Base-by-base conservation (phyloP, 2,888 invertebrate genomes). In the Phortica okadai region DNA sequence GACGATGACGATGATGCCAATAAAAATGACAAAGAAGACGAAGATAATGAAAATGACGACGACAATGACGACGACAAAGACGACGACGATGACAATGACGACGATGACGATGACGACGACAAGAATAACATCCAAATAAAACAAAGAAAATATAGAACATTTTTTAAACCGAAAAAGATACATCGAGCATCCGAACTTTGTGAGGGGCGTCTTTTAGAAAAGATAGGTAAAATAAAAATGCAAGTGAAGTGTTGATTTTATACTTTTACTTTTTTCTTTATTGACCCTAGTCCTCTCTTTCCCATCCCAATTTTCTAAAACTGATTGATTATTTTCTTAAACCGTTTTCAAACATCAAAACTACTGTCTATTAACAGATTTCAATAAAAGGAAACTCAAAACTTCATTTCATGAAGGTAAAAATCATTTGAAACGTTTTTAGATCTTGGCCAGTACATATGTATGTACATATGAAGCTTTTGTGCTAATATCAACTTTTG, bases 191-290 rank as follows among this genome's bases (percentile, higher is more conserved):
- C 90, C 80, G 88, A 89, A 84, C 84, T 90, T 78, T 87, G 88
- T 81, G 81, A 87, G 74, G 84, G 84, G 81, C 83, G 82, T 77
- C 84, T 88, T 79, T 85, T 87, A 83, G 89, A 88, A 86, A 89
- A 89, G 82, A 88, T 92, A 93, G 92, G 92, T 92, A 93, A 93
- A 91, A 84, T 82, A 72, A 81, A 77, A 86, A 86, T 86, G 88
- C 87, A 84, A 87, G 86, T 86, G 62, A 16, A 21, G 21, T 62
- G 62, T 62, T 62, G 25, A 16, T 10, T 11, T 62, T 82, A 83
- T 50, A 77, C 76, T 83, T 81, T 87, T 82, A 84, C 81, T 82
- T 84, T 75, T 81, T 81, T 76, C 77, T 59, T 14, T 77, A 76
- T 62, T 67, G 73, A 73, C 45, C 62, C 33, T 58, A 42, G 42